Evolutionary conservation across 2,797 vertebrate species (phyloP).

Genomic region (Sylvilagus floridanus): DNA sequence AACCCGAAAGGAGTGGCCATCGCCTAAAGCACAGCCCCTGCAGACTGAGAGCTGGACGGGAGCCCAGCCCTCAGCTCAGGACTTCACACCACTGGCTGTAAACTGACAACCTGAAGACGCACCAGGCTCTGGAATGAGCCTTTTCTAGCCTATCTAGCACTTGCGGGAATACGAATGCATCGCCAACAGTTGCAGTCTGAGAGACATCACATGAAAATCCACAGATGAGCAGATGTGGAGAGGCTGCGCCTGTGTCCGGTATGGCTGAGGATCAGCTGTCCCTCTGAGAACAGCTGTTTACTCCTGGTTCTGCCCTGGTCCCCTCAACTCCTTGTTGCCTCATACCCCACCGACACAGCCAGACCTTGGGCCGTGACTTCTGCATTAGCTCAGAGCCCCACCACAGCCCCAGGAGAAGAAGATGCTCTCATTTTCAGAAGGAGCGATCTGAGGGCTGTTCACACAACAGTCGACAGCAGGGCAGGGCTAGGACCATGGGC

Average conservation of each 20-base stretch:
- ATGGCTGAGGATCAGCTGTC: not conserved
- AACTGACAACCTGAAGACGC: not conserved
- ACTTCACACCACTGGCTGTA: not conserved
- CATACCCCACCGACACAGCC: not conserved
- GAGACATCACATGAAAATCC: not conserved
- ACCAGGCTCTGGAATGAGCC: not conserved
- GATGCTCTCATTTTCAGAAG: not conserved
- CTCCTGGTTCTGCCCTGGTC: not conserved
- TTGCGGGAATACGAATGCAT: not conserved
- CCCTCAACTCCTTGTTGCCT: not conserved
- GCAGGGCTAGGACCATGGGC: not conserved
- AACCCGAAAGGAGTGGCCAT: not conserved
- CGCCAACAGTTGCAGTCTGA: not conserved
- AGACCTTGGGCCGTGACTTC: not conserved
- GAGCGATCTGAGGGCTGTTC: not conserved
- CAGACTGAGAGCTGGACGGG: not conserved
- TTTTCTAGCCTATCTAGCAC: not conserved
- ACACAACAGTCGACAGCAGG: not conserved
- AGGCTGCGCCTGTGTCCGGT: not conserved
- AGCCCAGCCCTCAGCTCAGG: not conserved
- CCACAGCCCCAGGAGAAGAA: not conserved
- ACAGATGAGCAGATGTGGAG: not conserved
- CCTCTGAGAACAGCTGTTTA: not conserved
- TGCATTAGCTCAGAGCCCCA: not conserved
- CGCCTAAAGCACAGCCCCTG: not conserved